phyloP scores from a whole-genome alignment of 2,797 vertebrate genomes.

The Onychomys leucogaster region DNA sequence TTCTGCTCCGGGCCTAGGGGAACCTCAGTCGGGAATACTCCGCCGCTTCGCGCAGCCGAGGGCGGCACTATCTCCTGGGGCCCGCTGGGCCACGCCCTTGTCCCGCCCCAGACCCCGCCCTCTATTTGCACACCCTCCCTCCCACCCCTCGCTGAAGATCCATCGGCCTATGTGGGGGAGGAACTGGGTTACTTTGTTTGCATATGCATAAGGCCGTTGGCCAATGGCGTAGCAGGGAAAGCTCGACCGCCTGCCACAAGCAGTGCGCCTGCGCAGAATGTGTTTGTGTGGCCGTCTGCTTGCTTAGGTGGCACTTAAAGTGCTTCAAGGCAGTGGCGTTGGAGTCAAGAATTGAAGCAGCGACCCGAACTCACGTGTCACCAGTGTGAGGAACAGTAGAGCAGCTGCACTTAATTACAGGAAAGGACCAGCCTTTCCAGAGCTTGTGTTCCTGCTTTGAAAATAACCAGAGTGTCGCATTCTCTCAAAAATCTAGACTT shows the following conservation, averaged over 20 bases:
- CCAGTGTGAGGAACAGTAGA: not conserved
- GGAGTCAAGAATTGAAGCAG: not conserved
- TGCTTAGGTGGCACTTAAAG: rapidly evolving
- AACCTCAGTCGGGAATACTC: slow-evolving; percentile 3
- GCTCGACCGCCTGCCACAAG: rapidly evolving
- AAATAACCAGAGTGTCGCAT: not conserved
- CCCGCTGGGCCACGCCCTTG: not conserved
- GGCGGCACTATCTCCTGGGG: slow-evolving; percentile 82
- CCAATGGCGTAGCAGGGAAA: not conserved
- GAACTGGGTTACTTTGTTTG: not conserved
- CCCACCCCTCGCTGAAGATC: slow-evolving; percentile 81
- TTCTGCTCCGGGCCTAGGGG: rapidly evolving
- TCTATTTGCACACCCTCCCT: slow-evolving; percentile 8
- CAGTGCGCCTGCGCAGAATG: not conserved
- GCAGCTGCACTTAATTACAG: not conserved
- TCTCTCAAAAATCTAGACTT: not conserved
- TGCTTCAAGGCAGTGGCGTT: not conserved
- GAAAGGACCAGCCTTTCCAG: not conserved
- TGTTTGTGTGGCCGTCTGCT: rapidly evolving
- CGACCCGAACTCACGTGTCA: not conserved
- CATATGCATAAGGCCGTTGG: not conserved
- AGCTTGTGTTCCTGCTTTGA: not conserved
- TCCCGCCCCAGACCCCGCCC: not conserved
- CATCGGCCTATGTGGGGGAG: rapidly evolving
- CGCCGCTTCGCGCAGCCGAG: slow-evolving; percentile 84